Percentiles rank a stretch among this genome's conserved stretches.
Conservation (phyloP, 2,797 vertebrate species). For the Acanthornis magna region DNA sequence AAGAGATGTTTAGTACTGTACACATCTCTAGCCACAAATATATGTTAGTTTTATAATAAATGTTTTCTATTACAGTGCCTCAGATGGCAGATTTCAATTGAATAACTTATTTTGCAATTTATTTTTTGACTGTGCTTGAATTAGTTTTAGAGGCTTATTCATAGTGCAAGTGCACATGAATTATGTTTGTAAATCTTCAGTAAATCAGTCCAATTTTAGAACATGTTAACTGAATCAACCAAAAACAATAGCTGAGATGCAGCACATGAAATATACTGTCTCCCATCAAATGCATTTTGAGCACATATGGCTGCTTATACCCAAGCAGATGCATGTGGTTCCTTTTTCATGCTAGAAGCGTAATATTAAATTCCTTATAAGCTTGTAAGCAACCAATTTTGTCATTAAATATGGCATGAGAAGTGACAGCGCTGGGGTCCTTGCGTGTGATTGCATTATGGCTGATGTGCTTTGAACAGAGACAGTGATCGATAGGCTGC, state of each 20-base stretch:
- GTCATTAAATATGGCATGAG: conserved; percentile 9
- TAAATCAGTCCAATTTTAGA: conserved; percentile 59
- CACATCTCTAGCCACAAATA: conserved; percentile 44
- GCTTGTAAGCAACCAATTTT: conserved; percentile 25
- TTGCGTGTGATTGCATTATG: background rate
- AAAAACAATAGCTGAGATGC: conserved; percentile 8
- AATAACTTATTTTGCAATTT: conserved; percentile 67
- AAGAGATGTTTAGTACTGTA: conserved; percentile 51
- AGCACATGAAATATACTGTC: background rate
- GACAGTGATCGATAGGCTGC: background rate
- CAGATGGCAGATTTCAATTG: conserved; percentile 63
- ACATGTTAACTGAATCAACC: conserved; percentile 31
- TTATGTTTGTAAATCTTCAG: conserved; percentile 42
- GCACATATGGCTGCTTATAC: background rate
- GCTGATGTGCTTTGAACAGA: background rate
- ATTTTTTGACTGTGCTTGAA: conserved; percentile 50
- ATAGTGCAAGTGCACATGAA: conserved; percentile 32
- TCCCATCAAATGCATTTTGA: background rate
- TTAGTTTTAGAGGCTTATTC: conserved; percentile 58
- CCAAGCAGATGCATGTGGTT: background rate
- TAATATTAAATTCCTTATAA: background rate
- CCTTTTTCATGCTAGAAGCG: background rate
- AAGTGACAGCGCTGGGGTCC: background rate
- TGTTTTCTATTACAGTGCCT: conserved; percentile 61
- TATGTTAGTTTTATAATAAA: conserved; percentile 64